Percentiles rank a stretch among this genome's conserved stretches.
Conservation (phyloP, 1,140 invertebrate genomes). For the Macrocentrus cingulum region DNA sequence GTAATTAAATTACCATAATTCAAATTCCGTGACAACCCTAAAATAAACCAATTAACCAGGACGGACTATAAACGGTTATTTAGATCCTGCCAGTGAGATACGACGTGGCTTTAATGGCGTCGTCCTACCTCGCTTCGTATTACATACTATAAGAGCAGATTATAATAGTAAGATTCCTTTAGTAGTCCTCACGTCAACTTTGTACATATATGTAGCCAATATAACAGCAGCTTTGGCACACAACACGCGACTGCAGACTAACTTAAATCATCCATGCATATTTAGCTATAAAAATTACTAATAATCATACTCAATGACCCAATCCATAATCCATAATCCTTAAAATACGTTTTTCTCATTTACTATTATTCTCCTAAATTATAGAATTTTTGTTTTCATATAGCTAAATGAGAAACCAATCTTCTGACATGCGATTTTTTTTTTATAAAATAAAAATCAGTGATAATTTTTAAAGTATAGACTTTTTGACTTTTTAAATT, state of each 20-base stretch:
- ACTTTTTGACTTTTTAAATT: too few relatives aligned
- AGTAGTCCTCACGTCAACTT: constrained; percentile 1
- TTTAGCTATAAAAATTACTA: background rate
- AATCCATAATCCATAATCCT: too few relatives aligned
- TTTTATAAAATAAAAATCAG: too few relatives aligned
- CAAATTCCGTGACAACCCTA: background rate
- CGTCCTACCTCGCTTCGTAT: background rate
- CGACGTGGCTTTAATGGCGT: background rate
- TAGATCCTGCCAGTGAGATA: background rate
- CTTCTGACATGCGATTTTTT: too few relatives aligned
- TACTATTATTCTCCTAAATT: too few relatives aligned
- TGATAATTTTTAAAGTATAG: too few relatives aligned
- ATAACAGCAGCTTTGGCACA: background rate
- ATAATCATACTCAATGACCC: too few relatives aligned
- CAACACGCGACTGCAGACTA: constrained; percentile 1
- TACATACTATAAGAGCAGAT: background rate
- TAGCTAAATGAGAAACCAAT: too few relatives aligned
- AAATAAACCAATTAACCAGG: constrained; percentile 1
- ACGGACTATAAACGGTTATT: constrained; percentile 2
- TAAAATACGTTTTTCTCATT: too few relatives aligned
- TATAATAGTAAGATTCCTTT: background rate
- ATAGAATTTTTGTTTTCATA: too few relatives aligned
- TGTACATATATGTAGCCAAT: constrained; percentile 4
- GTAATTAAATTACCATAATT: too few relatives aligned
- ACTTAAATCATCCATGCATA: background rate